Conservation (phyloP, 2,797 vertebrate species). For the Rhynchotus rufescens region DNA sequence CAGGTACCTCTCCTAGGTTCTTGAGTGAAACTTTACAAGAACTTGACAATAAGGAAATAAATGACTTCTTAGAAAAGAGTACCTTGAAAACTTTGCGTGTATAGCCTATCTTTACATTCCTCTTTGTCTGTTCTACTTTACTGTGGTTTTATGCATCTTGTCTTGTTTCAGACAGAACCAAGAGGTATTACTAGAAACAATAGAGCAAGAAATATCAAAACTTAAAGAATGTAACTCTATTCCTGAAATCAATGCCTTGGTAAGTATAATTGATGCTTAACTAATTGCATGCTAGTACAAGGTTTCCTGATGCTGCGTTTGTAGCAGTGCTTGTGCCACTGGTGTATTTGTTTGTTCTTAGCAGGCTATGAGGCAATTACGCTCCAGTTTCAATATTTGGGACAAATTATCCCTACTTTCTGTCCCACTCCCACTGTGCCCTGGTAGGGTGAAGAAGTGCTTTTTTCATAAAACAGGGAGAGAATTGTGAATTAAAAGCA, state of each 20-base stretch:
- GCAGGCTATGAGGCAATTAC: not conserved
- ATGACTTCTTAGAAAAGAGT: not conserved
- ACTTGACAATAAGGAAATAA: not conserved
- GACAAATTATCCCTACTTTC: not conserved
- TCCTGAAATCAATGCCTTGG: conserved; percentile 92
- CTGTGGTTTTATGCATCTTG: not conserved
- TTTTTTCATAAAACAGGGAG: not conserved
- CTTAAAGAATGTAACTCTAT: conserved; percentile 92
- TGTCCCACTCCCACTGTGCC: no score
- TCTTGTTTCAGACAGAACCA: conserved; percentile 92
- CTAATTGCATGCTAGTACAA: not conserved
- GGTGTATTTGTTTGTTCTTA: not conserved
- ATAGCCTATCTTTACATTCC: not conserved
- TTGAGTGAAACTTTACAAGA: not conserved
- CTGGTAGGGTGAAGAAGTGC: not conserved
- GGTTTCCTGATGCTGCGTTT: not conserved
- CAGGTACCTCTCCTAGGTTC: not conserved
- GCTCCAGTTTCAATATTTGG: not conserved
- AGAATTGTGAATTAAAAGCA: not conserved
- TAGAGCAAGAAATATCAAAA: conserved; percentile 97
- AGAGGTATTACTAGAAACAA: conserved; percentile 91
- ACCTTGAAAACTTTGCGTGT: not conserved
- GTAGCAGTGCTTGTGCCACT: not conserved
- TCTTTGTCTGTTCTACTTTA: not conserved
- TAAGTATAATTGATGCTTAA: conserved; percentile 72